Conservation (phyloP, 37 sponge, comb jelly and placozoan species). For the Diacarnus erythraeanus region DNA sequence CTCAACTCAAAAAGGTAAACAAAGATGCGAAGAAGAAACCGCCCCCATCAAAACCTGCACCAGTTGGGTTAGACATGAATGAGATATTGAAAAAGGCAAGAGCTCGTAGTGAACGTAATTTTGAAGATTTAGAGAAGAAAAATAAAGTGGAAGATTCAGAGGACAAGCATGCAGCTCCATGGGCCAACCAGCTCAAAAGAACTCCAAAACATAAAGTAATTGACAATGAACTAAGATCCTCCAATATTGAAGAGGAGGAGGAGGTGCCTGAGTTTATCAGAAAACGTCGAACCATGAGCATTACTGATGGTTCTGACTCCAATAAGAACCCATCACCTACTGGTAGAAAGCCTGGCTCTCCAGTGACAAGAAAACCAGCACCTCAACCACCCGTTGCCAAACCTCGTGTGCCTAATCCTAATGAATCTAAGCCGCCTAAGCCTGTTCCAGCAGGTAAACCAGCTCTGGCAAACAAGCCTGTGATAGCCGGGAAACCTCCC, state of each 20-base stretch:
- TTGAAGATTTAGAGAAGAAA: slow-evolving; percentile 48
- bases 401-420: not conserved
- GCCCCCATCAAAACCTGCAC: not conserved
- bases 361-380: not conserved
- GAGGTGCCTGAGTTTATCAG: slow-evolving; percentile 45
- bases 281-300: slow-evolving; percentile 17
- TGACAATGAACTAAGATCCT: not conserved
- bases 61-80: slow-evolving; percentile 42
- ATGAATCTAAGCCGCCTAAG: not conserved
- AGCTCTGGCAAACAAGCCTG: not conserved
- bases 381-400: not conserved
- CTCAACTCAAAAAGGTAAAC: slow-evolving; percentile 9
- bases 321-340: not conserved
- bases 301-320: not conserved
- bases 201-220: not conserved
- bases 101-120: not conserved
- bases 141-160: slow-evolving; percentile 5
- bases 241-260: slow-evolving; percentile 10
- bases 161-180: slow-evolving; percentile 38
- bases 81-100: slow-evolving; percentile 47
- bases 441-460: slow-evolving; percentile 13
- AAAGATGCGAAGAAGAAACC: slow-evolving; percentile 13
- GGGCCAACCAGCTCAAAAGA: slow-evolving; percentile 41
- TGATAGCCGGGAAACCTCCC: slow-evolving; percentile 13
- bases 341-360: not conserved